A percentile compares a stretch with the other conserved stretches of the same genome.
Evolutionary conservation across 2,888 invertebrate species (phyloP).

Genomic region (Epicampocera succincta): DNA sequence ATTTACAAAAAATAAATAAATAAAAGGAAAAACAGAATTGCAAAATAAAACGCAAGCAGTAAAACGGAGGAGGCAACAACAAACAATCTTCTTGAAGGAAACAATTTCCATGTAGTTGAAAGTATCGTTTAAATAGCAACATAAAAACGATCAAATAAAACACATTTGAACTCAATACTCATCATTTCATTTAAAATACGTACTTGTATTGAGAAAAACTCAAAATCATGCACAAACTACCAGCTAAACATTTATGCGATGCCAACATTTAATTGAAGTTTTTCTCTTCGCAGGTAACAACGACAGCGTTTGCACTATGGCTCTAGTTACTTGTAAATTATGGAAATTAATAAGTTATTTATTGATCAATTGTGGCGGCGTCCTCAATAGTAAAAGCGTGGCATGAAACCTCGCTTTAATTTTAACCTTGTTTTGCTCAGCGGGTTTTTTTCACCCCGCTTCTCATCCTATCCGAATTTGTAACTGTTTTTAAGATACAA

Average conservation of each 20-base stretch:
- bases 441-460: no score
- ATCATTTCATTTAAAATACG: conserved; percentile 34
- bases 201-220: background rate
- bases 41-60: conserved; percentile 24
- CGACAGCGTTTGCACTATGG: background rate
- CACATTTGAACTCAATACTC: conserved; percentile 32
- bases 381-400: no score
- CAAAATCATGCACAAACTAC: background rate
- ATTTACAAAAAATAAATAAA: conserved; percentile 11
- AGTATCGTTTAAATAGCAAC: conserved; percentile 43
- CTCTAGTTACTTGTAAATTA: no score
- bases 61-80: conserved; percentile 18
- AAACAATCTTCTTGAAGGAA: conserved; percentile 55
- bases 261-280: conserved; percentile 19
- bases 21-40: conserved; percentile 3
- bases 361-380: no score
- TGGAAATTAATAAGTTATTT: no score
- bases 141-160: conserved; percentile 13
- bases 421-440: no score
- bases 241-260: conserved; percentile 20
- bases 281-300: background rate
- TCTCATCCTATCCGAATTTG: no score
- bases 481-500: no score
- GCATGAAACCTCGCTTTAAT: no score
- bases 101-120: conserved; percentile 56